Evolutionary conservation across 2,888 invertebrate genomes (phyloP).

Genomic region (Atrina japonica): DNA sequence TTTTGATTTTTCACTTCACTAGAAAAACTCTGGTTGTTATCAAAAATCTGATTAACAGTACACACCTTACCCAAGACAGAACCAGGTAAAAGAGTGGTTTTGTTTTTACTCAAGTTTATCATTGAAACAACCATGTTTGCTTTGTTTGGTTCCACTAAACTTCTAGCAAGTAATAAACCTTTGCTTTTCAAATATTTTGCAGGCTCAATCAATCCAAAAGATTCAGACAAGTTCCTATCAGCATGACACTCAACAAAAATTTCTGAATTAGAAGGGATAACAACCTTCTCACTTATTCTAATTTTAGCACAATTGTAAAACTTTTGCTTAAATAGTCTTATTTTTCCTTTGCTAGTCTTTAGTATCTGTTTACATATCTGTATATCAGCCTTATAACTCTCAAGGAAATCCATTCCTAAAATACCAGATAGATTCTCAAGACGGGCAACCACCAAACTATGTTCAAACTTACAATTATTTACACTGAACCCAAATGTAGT

Average conservation of each 20-base stretch:
- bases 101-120: no score
- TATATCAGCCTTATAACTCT: conserved; percentile 8
- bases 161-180: conserved; percentile 9
- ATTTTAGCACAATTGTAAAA: conserved; percentile 25
- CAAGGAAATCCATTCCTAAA: conserved; percentile 24
- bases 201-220: conserved; percentile 4
- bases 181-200: conserved; percentile 2
- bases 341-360: no score
- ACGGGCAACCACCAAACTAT: background rate
- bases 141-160: conserved; percentile 8
- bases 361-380: background rate
- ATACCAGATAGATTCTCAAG: background rate
- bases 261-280: conserved; percentile 6
- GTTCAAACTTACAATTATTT: background rate
- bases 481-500: background rate
- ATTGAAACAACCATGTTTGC: background rate
- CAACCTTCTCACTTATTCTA: background rate
- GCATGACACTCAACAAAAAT: background rate
- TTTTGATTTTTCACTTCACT: no score
- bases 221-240: background rate
- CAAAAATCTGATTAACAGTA: no score
- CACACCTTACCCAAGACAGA: no score
- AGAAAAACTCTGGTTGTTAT: no score
- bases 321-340: no score
- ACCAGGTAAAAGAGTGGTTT: no score